phyloP scores from a whole-genome alignment of 2,888 invertebrate genomes.

The Epirrita christyi region DNA sequence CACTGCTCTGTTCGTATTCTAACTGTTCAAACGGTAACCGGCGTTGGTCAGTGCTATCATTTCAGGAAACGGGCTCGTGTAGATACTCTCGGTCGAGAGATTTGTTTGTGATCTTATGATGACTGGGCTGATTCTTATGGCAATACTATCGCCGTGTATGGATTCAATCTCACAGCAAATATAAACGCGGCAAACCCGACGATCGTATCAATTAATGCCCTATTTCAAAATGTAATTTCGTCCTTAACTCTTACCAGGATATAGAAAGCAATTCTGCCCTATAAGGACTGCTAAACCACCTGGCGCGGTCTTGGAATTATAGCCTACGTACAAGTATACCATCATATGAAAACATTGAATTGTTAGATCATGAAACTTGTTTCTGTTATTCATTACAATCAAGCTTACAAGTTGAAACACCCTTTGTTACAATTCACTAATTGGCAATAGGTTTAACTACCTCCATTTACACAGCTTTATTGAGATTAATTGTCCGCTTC shows the following conservation, averaged over 20 bases:
- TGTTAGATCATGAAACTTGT: constrained; percentile 51
- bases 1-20: constrained; percentile 32
- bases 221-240: constrained; percentile 31
- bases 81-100: too few species aligned
- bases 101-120: too few species aligned
- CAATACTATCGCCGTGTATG: constrained; percentile 40
- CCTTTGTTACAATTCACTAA: constrained; percentile 44
- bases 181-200: constrained; percentile 23
- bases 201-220: constrained; percentile 20
- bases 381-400: constrained; percentile 40
- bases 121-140: too few species aligned
- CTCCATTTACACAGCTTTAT: constrained; percentile 30
- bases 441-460: constrained; percentile 36
- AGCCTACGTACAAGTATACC: too few species aligned
- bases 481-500: constrained; percentile 32
- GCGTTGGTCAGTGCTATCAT: constrained; percentile 59
- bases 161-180: constrained; percentile 29
- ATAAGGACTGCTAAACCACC: constrained; percentile 31
- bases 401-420: constrained; percentile 54
- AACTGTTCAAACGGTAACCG: constrained; percentile 49
- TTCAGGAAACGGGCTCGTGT: constrained; percentile 61
- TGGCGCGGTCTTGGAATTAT: constrained; percentile 54
- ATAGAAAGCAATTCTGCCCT: constrained; percentile 38
- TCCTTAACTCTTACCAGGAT: constrained; percentile 23
- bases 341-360: constrained; percentile 44